Conservation (phyloP, 2,113 vertebrate genomes). For the Lipophrys pholis region DNA sequence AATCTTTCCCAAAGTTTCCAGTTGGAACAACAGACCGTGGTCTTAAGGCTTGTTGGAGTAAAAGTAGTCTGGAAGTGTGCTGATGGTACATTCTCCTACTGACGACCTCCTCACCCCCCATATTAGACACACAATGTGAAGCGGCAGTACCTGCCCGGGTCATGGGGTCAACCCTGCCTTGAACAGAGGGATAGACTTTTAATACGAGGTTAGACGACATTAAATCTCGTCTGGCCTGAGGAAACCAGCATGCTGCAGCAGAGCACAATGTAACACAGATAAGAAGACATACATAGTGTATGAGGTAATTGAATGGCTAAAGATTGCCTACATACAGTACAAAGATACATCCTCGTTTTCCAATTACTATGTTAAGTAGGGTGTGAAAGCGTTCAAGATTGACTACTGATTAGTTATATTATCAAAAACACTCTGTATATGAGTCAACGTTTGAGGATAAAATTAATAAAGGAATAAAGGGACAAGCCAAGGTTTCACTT, state of each 20-base stretch:
- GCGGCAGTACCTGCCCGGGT: too few species aligned
- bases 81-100: too few species aligned
- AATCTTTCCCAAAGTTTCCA: too few species aligned
- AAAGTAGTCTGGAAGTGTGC: too few species aligned
- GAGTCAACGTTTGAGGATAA: neutral
- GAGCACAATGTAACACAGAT: neutral
- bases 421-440: neutral
- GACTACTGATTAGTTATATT: neutral
- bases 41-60: too few species aligned
- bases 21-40: too few species aligned
- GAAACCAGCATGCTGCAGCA: neutral
- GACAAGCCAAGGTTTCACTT: neutral
- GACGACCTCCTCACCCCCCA: too few species aligned
- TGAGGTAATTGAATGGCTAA: neutral
- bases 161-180: too few species aligned
- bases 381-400: neutral
- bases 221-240: neutral
- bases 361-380: neutral
- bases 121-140: neutral
- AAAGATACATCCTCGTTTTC: neutral
- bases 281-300: neutral
- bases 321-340: neutral
- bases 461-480: neutral
- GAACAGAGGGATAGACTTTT: neutral
- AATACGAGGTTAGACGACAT: neutral